phyloP scores from a whole-genome alignment of 2,888 invertebrate species.

The Eupithecia tripunctaria region DNA sequence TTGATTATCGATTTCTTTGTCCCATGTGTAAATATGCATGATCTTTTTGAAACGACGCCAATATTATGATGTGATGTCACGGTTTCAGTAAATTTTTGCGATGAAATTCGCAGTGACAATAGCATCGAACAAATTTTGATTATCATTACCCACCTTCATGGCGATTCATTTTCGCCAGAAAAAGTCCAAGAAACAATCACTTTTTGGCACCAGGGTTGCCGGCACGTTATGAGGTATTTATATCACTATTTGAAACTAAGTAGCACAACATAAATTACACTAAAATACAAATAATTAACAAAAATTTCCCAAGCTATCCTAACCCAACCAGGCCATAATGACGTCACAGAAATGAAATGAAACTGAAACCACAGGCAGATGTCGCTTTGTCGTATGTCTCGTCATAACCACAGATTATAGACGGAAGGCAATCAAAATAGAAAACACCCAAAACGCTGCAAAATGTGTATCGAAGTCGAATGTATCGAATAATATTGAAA shows the following conservation, averaged over 20 bases:
- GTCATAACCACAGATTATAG: neutral
- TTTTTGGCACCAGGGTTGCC: constrained; percentile 79
- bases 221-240: constrained; percentile 81
- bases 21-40: constrained; percentile 40
- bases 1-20: constrained; percentile 47
- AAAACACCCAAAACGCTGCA: too few relatives aligned
- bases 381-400: constrained; percentile 30
- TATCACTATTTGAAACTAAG: constrained; percentile 82
- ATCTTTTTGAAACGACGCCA: constrained; percentile 42
- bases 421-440: neutral
- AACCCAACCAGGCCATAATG: constrained; percentile 89
- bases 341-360: constrained; percentile 74
- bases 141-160: constrained; percentile 94
- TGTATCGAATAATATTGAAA: too few relatives aligned
- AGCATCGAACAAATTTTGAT: constrained; percentile 84
- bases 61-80: constrained; percentile 48
- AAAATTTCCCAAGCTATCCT: constrained; percentile 88
- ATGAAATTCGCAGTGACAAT: constrained; percentile 77
- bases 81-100: constrained; percentile 60
- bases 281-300: constrained; percentile 87
- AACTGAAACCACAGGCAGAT: constrained; percentile 45
- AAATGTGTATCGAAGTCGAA: too few relatives aligned
- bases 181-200: constrained; percentile 75
- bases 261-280: constrained; percentile 85
- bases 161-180: constrained; percentile 92